Evolutionary conservation across 2,888 invertebrate genomes (phyloP).

Genomic region (Cantharis nigra): DNA sequence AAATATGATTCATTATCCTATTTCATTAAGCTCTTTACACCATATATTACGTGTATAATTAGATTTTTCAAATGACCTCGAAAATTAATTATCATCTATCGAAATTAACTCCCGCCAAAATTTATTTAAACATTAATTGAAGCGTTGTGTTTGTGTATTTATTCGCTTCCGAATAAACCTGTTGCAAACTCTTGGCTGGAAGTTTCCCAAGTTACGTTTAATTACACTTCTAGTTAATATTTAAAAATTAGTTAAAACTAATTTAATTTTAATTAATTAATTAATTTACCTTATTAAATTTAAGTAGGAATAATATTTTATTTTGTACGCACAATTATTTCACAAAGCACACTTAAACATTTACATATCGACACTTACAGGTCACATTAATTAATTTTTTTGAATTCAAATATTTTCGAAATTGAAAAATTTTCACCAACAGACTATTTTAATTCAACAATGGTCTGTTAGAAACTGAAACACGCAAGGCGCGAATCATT

Average conservation of each 20-base stretch:
- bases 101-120: background rate
- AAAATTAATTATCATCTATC: background rate
- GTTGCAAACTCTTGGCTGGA: background rate
- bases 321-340: background rate
- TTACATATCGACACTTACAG: background rate
- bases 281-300: background rate
- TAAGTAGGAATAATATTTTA: background rate
- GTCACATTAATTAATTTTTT: background rate
- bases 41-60: background rate
- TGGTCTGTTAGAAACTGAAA: constrained; percentile 23
- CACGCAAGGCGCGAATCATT: constrained; percentile 18
- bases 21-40: background rate
- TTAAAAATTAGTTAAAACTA: background rate
- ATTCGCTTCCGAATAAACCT: background rate
- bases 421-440: background rate
- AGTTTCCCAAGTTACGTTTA: background rate
- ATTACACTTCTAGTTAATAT: background rate
- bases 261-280: background rate
- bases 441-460: constrained; percentile 16
- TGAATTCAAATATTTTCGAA: background rate
- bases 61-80: background rate
- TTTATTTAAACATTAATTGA: background rate
- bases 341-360: background rate
- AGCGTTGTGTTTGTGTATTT: background rate
- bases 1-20: background rate